A percentile compares a stretch with the other conserved stretches of the same genome.
phyloP scores from a whole-genome alignment of 1,140 invertebrate genomes.

The Drosophila tani region DNA sequence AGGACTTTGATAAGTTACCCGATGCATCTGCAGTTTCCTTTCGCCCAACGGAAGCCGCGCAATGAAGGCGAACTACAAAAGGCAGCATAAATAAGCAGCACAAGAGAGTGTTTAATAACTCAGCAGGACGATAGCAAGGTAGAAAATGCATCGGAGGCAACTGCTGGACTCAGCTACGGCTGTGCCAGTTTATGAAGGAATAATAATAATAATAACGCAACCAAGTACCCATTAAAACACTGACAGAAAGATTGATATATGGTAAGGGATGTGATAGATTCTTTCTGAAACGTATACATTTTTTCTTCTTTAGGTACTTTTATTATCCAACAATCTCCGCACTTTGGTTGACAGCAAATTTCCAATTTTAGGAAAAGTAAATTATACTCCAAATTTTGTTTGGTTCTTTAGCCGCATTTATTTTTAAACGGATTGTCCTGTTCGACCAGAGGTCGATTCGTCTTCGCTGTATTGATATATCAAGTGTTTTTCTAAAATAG shows the following conservation, averaged over 20 bases:
- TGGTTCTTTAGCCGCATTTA: too few relatives aligned
- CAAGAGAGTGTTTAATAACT: conserved; percentile 74
- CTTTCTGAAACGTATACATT: neutral
- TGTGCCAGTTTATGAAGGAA: conserved; percentile 8
- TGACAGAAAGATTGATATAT: neutral
- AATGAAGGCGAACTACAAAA: conserved; percentile 48
- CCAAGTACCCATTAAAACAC: conserved; percentile 8
- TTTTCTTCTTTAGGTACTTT: too few relatives aligned
- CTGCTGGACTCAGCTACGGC: conserved; percentile 3
- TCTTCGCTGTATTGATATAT: too few relatives aligned
- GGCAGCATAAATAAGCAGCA: conserved; percentile 68
- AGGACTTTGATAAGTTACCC: conserved; percentile 10
- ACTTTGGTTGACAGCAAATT: neutral
- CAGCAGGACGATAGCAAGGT: conserved; percentile 31
- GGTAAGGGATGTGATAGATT: neutral
- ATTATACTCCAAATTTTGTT: too few relatives aligned
- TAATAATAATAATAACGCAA: conserved; percentile 11
- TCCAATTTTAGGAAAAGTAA: neutral
- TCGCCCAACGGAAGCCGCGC: conserved; percentile 18
- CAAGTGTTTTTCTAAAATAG: too few relatives aligned
- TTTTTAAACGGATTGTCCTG: too few relatives aligned
- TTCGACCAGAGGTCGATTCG: too few relatives aligned
- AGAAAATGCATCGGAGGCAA: neutral
- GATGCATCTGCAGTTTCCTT: conserved; percentile 10
- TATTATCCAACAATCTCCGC: too few relatives aligned